Base-by-base conservation (phyloP, 2,797 vertebrate genomes). In the Microctenopoma stevenorrisi region DNA sequence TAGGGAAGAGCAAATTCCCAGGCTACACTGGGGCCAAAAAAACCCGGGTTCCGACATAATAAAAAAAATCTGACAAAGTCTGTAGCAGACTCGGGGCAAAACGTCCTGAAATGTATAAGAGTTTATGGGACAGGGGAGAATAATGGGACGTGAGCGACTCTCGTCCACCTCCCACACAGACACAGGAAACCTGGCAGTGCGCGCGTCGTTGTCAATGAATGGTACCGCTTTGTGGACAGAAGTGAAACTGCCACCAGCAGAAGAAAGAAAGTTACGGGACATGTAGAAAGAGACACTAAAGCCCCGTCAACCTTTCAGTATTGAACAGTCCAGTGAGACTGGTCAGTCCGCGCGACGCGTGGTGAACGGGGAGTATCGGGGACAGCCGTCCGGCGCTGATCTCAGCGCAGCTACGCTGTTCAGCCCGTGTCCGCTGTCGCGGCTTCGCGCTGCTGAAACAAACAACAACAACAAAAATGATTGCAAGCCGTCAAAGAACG, bases 151-250 rank as follows among this genome's bases (percentile, higher is more conserved):
- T 15, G 56, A 75, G 58, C 47, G 54, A 76, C 43, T 88, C 79
- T 78, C 80, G 68, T 74, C 71, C 76, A 28, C 37, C 68, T 77
- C 80, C 44, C 51, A 56, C 2, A 49, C 56, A 56, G 50, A 62
- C 61, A 69, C 67, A 62, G 62, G 54, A 59, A 76, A 61, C 74
- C 37, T 22, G 61, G 55, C 74, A 15, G 72, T 68, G 46, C 75
- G 79, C 85, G 50, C 82, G 86, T 81, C 87, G 82, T 70, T 82
- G 91, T 85, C 81, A 83, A 89, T 87, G 90, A 92, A 94, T 86
- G 93, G 93, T 95, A 94, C 97, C 96, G 92, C 96, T 92, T 15
- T 88, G 96, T 95, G 97, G 96, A 91, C 92, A 87, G 38, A 79
- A 2, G 55, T 61, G 83, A 88, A 92, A 94, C 79, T 88, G 78